Conservation (phyloP, 2,113 vertebrate genomes). For the Malaclemys terrapin region DNA sequence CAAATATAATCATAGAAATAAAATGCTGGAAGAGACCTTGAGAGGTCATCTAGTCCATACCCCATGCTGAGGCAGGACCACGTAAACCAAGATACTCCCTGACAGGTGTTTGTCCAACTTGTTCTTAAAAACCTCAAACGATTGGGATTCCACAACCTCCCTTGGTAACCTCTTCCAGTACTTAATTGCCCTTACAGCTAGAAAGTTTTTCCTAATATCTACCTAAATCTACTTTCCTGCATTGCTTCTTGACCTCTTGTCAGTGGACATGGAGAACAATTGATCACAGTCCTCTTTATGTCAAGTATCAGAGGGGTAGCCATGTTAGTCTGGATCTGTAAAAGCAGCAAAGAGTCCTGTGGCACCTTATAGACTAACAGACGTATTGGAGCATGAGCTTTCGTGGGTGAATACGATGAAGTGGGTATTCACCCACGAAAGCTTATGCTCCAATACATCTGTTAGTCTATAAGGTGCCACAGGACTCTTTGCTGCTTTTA, state of each 20-base stretch:
- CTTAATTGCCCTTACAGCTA: neutral
- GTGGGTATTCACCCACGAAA: too few species aligned
- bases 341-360: too few species aligned
- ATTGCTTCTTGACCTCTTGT: neutral
- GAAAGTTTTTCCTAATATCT: neutral
- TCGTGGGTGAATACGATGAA: too few species aligned
- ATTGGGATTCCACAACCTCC: neutral
- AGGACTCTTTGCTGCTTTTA: too few species aligned
- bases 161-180: neutral
- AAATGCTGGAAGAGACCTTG: neutral
- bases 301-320: too few species aligned
- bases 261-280: neutral
- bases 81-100: neutral
- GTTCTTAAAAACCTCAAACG: neutral
- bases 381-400: too few species aligned
- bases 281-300: neutral
- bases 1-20: neutral
- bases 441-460: too few species aligned
- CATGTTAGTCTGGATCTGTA: too few species aligned
- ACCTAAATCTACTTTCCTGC: neutral
- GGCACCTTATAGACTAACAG: too few species aligned
- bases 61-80: neutral
- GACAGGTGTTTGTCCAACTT: neutral
- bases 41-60: neutral
- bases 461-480: too few species aligned